A percentile compares a stretch with the other conserved stretches of the same genome.
Evolutionary conservation across 2,888 invertebrate species (phyloP).

Genomic region (Hypena proboscidalis): DNA sequence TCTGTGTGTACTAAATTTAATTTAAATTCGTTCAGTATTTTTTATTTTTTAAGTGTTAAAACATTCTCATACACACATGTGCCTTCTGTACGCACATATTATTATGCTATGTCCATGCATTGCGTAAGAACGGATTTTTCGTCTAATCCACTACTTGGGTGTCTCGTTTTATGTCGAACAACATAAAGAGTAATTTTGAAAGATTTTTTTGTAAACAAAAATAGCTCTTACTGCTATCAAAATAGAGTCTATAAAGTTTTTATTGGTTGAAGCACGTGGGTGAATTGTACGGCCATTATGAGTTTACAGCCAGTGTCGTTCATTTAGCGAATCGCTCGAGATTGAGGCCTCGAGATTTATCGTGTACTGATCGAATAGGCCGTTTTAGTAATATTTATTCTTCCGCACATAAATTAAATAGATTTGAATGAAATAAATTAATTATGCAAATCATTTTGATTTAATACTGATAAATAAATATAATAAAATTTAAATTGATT

Average conservation of each 20-base stretch:
- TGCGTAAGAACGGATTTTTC: constrained; percentile 65
- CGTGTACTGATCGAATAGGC: constrained; percentile 24
- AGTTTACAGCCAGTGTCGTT: constrained; percentile 74
- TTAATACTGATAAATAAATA: no score
- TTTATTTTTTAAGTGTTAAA: no score
- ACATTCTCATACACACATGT: no score
- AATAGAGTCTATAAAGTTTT: constrained; percentile 31
- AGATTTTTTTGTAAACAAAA: constrained; percentile 29
- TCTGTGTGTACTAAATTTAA: no score
- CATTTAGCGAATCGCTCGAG: constrained; percentile 74
- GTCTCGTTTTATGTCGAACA: constrained; percentile 77
- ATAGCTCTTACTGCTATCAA: constrained; percentile 44
- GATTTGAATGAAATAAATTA: constrained; percentile 8
- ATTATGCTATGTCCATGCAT: no score
- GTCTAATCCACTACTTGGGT: constrained; percentile 81
- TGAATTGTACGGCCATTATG: constrained; percentile 67
- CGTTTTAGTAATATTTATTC: not conserved
- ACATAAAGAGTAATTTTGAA: constrained; percentile 66
- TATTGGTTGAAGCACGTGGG: constrained; percentile 63
- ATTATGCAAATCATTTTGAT: no score
- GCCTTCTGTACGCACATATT: no score
- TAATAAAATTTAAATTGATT: no score
- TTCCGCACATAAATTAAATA: not conserved
- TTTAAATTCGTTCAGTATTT: no score
- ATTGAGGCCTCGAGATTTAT: constrained; percentile 63